Evolutionary conservation across 1,140 invertebrate species (phyloP).

Genomic region (Caerostris extrusa): DNA sequence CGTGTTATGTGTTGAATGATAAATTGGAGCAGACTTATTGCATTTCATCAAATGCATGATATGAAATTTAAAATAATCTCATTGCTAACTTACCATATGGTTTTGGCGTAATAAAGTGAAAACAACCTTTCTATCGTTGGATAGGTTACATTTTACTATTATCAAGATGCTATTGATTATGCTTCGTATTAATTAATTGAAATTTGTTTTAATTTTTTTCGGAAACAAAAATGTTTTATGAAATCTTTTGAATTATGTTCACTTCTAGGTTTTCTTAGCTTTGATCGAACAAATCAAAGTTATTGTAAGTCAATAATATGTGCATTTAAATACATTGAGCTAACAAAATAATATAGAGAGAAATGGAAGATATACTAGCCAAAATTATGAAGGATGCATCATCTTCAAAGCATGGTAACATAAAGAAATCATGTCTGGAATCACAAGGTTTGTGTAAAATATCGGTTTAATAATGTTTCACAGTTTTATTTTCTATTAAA

Average conservation of each 20-base stretch:
- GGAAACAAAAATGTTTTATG: neutral
- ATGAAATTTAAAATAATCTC: neutral
- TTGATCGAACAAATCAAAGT: too few species aligned
- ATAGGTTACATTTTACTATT: neutral
- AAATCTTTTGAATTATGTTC: neutral
- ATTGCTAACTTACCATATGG: constrained; percentile 12
- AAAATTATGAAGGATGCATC: constrained; percentile 80
- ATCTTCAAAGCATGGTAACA: constrained; percentile 79
- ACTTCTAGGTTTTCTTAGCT: too few species aligned
- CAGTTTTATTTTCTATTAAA: neutral
- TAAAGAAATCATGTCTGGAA: constrained; percentile 79
- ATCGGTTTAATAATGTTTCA: neutral
- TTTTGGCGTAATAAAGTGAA: neutral
- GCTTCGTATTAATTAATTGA: neutral
- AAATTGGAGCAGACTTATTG: neutral
- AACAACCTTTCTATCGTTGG: neutral
- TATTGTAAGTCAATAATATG: too few species aligned
- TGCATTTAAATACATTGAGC: neutral
- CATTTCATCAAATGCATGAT: neutral
- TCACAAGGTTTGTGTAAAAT: constrained; percentile 79
- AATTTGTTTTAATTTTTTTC: neutral
- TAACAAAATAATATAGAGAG: neutral
- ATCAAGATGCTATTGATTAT: neutral
- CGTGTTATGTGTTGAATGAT: neutral
- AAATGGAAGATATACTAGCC: constrained; percentile 80